phyloP scores from a whole-genome alignment of 2,888 invertebrate genomes.

The Drosophila algonquin region DNA sequence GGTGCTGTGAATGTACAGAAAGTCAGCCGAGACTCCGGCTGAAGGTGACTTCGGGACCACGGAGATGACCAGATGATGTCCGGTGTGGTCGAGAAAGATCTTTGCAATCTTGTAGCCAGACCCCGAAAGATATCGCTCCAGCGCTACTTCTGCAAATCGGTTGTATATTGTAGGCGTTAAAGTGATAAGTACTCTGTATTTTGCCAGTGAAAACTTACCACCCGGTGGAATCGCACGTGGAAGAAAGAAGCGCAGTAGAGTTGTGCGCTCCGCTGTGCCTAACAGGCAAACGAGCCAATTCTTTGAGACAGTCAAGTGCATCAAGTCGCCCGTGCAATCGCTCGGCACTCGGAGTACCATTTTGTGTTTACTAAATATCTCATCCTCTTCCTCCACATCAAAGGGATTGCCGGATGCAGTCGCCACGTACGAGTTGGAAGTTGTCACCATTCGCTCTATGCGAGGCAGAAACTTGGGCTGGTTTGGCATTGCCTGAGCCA shows the following conservation, averaged over 20 bases:
- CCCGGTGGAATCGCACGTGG: constrained; percentile 90
- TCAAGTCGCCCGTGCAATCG: constrained; percentile 85
- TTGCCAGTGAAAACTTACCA: constrained; percentile 85
- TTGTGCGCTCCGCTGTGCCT: constrained; percentile 87
- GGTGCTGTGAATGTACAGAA: constrained; percentile 89
- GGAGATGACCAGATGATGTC: constrained; percentile 91
- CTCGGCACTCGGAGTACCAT: constrained; percentile 92
- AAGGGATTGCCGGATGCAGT: constrained; percentile 59
- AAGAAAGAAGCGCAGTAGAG: constrained; percentile 91
- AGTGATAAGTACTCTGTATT: neutral
- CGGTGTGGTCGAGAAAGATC: constrained; percentile 90
- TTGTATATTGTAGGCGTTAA: neutral
- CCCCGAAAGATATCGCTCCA: constrained; percentile 82
- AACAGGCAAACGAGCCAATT: constrained; percentile 93
- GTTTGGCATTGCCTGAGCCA: constrained; percentile 58
- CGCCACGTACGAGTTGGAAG: constrained; percentile 35
- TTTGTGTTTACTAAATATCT: constrained; percentile 93
- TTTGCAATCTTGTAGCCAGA: constrained; percentile 81
- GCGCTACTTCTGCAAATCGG: constrained; percentile 71
- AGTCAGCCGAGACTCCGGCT: constrained; percentile 86
- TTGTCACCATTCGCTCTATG: constrained; percentile 33
- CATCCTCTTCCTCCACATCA: constrained; percentile 85
- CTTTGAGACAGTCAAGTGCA: constrained; percentile 91
- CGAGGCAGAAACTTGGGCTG: constrained; percentile 76
- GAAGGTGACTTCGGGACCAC: constrained; percentile 86